Evolutionary conservation across 2,888 invertebrate species (phyloP).

Genomic region (Mycalesis mineus): DNA sequence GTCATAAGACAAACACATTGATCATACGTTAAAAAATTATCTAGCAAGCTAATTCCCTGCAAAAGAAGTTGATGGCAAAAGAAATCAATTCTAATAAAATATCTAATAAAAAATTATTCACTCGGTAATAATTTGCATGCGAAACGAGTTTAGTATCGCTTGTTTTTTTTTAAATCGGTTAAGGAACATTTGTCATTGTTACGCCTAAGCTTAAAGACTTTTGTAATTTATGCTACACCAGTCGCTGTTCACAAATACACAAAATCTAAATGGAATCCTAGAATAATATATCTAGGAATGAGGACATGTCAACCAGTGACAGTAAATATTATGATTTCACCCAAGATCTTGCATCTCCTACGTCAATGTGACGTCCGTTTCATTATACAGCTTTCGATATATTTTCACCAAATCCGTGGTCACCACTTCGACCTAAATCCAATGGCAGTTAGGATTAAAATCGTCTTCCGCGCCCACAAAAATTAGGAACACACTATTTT

Average conservation of each 20-base stretch:
- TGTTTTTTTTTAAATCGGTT: neutral
- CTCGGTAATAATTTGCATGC: too few relatives aligned
- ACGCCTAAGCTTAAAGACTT: constrained; percentile 14
- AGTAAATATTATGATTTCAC: constrained; percentile 72
- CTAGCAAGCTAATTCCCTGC: too few relatives aligned
- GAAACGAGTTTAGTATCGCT: too few relatives aligned
- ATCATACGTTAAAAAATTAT: too few relatives aligned
- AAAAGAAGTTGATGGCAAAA: too few relatives aligned
- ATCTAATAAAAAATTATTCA: too few relatives aligned
- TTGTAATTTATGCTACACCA: constrained; percentile 10
- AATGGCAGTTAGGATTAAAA: constrained; percentile 44
- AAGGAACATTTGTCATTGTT: constrained; percentile 2
- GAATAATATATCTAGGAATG: constrained; percentile 64
- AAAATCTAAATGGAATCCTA: constrained; percentile 27
- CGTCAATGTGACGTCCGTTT: constrained; percentile 76
- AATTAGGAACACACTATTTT: constrained; percentile 58
- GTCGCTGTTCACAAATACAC: constrained; percentile 16
- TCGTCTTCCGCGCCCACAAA: constrained; percentile 39
- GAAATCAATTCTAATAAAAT: too few relatives aligned
- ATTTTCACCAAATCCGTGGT: constrained; percentile 49
- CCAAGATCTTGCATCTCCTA: constrained; percentile 69
- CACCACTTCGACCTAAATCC: constrained; percentile 46
- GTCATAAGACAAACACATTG: too few relatives aligned
- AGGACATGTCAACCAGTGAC: constrained; percentile 60
- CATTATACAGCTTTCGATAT: constrained; percentile 55